Evolutionary conservation across 2,888 invertebrate genomes (phyloP), one percentile per base, ranked within the genome.

Genomic region (Polydesmus complanatus): DNA sequence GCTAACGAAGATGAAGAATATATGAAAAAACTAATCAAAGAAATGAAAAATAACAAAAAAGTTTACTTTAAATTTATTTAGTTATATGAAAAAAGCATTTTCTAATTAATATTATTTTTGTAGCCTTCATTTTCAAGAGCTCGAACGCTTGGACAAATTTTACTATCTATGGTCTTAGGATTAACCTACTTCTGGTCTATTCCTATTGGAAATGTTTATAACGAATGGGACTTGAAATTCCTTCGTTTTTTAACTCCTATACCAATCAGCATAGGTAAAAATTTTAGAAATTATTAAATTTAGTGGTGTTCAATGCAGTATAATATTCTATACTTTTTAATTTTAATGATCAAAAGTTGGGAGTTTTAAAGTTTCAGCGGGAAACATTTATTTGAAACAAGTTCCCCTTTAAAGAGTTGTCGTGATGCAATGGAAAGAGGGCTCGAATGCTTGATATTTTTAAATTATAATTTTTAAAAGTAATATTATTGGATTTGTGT

Each of bases 61-160:
- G 86, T 73, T 73, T 27, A 57, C 48, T n/a, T 56, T 47, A 37
- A 37, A 54, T 22, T 26, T 54, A n/a, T n/a, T n/a, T n/a, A n/a
- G n/a, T n/a, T n/a, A n/a, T n/a, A n/a, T n/a, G n/a, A n/a, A n/a
- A n/a, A n/a, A n/a, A n/a, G n/a, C n/a, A n/a, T n/a, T n/a, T n/a
- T n/a, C n/a, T n/a, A n/a, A n/a, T n/a, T n/a, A n/a, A n/a, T n/a
- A n/a, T n/a, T n/a, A n/a, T n/a, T n/a, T n/a, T n/a, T 77, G 61
- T 75, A 87, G 83, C 91, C 91, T n/a, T 85, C 86, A 53, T 88
- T 89, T 73, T 86, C 87, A 0, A 80, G 83, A 61, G 82, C 83
- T 65, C 81, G 90, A 55, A 89, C 89, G 70, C 78, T 83, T 58
- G 87, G 86, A 0, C 83, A 84, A 72, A 77, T 89, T 58, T 79